Evolutionary conservation across 2,888 invertebrate species (phyloP), one percentile per base, ranked within the genome.

Genomic region (Bruchidius siliquastri): DNA sequence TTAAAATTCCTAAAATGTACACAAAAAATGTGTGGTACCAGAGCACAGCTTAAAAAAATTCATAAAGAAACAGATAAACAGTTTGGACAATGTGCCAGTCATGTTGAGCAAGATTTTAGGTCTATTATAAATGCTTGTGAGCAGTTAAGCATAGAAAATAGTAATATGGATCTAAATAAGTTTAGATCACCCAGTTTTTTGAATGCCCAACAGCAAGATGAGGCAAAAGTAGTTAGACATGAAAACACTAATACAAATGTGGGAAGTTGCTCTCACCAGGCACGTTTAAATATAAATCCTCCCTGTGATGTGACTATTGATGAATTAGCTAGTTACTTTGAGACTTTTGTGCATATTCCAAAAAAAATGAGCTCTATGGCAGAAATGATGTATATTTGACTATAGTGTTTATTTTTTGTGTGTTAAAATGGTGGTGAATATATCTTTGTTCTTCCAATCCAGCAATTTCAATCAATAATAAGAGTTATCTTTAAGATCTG

Each of bases 321-420:
- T 86, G 98, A 98, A 88, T 89, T 98, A 81, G 97, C 97, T 76
- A 94, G 96, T 86, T 98, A 98, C 87, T 96, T 98, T 87, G 97
- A 98, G 88, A 95, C 96, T 77, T 92, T 95, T 88, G 95, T 97
- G 79, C 95, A 97, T 89, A 97, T 98, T 89, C 97, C 97, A 79
- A 96, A 96, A 88, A 97, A 98, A 87, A 98, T 98, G 97, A 97
- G 97, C 71, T 92, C 93, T 74, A 97, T 97, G 97, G 97, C 97
- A 75, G 97, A 97, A 89, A 97, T 97, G 96, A 98, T 97, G 97
- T 98, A 98, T 86, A 97, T 96, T 88, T 95, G 90, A 90, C 6
- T 21, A 21, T 20, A 67, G 3, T 20, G 68, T 67, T 68, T 69
- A 8, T 69, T 69, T 69, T 69, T 0, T 69, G 21, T 69, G 22